phyloP scores from a whole-genome alignment of 2,888 invertebrate genomes.

The Coelopa pilipes region DNA sequence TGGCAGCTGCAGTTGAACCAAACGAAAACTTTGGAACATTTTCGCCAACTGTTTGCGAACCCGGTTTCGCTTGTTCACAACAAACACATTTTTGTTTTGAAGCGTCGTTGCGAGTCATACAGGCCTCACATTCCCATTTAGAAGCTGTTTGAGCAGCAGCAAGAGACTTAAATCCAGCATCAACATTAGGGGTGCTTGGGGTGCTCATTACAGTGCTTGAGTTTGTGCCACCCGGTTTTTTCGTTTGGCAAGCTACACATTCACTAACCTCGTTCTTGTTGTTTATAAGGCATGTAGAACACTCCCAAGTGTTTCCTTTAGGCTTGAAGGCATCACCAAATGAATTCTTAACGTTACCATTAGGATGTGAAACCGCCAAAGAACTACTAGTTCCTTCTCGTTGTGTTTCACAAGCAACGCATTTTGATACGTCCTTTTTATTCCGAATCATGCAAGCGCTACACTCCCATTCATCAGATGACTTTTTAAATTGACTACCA shows the following conservation, averaged over 20 bases:
- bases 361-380: too few relatives aligned
- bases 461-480: constrained; percentile 75
- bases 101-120: constrained; percentile 71
- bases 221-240: constrained; percentile 61
- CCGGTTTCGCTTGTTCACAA: constrained; percentile 71
- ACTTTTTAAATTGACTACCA: constrained; percentile 54
- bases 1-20: constrained; percentile 54
- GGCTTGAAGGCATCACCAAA: constrained; percentile 69
- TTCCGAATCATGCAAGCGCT: constrained; percentile 73
- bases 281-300: constrained; percentile 70
- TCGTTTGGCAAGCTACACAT: constrained; percentile 71
- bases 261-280: constrained; percentile 67
- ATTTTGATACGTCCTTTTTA: constrained; percentile 65
- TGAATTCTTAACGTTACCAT: constrained; percentile 42
- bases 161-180: constrained; percentile 61
- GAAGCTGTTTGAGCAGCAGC: constrained; percentile 58
- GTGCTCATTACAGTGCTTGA: not conserved
- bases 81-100: constrained; percentile 69
- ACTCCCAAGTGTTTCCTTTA: constrained; percentile 71
- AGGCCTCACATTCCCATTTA: constrained; percentile 74
- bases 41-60: constrained; percentile 49
- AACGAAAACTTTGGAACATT: constrained; percentile 56
- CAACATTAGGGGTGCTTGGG: constrained; percentile 31
- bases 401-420: constrained; percentile 70
- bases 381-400: constrained; percentile 51